Evolutionary conservation across 2,113 vertebrate genomes (phyloP), one percentile per base, ranked within the genome.

Genomic region (Deroptyus accipitrinus): DNA sequence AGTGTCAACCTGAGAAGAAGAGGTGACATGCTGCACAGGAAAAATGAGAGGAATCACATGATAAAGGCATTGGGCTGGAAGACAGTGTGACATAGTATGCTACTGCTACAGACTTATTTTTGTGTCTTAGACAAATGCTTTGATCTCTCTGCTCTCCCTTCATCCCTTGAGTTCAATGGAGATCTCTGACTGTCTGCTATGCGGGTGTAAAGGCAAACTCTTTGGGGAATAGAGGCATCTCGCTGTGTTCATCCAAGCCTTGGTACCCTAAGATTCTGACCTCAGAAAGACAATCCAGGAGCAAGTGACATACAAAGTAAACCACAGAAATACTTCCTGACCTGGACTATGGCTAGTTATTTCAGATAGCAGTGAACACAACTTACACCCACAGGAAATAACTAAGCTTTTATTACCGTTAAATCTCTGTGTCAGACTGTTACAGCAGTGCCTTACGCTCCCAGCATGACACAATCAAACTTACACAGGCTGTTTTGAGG

Each of bases 1-100:
- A 23, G 27, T 62, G 87, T 42, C 52, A 66, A 49, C 1, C 8
- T 57, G 69, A 75, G 57, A 46, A 51, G 41, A 35, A 24, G 39
- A 86, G 22, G 17, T 18, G 27, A 57, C 0, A 3, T 1, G 2
- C 57, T 20, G 10, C 28, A 14, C 0, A 39, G 30, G 10, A 59
- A 80, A 74, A 77, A n/a, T 20, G 39, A 64, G 46, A 77, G 30
- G 14, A n/a, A 19, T 35, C 17, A 15, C 41, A 66, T 0, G 25
- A 19, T 12, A 41, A 88, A 79, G 89, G 16, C 28, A 52, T 9
- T 0, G 3, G 28, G 10, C 72, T 92, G 33, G 31, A 55, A 77
- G 31, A 8, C 5, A 39, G 30, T 2, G 18, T 48, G 85, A 23
- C 31, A 57, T 19, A 69, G 51, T 7, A 27, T 13, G 20, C 13